Evolutionary conservation across 2,888 invertebrate genomes (phyloP).

Genomic region (Endotricha flammealis): DNA sequence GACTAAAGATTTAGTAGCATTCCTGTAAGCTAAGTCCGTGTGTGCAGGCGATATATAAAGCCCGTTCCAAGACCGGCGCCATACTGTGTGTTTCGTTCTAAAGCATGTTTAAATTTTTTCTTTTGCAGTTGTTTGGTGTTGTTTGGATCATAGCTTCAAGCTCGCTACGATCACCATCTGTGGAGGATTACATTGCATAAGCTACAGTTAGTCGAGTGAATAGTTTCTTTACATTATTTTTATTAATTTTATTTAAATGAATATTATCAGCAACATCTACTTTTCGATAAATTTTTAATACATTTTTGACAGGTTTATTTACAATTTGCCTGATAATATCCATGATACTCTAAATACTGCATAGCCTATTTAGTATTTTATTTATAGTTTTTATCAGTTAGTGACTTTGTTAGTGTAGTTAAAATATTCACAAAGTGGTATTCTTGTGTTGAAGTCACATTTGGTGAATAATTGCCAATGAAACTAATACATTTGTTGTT

Average conservation of each 20-base stretch:
- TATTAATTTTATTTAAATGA: conserved; percentile 4
- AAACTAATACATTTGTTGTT: conserved; percentile 10
- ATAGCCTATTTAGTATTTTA: conserved; percentile 1
- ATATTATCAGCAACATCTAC: conserved; percentile 16
- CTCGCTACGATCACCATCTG: conserved; percentile 80
- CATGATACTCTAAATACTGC: conserved; percentile 25
- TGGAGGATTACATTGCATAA: conserved; percentile 76
- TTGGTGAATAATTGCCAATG: conserved; percentile 33
- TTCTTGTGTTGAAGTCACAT: conserved; percentile 12
- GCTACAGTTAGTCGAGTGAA: conserved; percentile 61
- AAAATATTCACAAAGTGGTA: conserved; percentile 7
- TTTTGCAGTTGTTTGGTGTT: conserved; percentile 79
- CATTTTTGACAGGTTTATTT: conserved; percentile 10
- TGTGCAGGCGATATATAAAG: conserved; percentile 73
- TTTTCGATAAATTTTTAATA: too few relatives aligned
- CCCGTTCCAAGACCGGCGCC: conserved; percentile 63
- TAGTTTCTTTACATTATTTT: conserved; percentile 29
- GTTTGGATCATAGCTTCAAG: conserved; percentile 79
- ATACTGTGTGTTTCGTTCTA: conserved; percentile 62
- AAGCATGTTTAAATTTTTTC: conserved; percentile 79
- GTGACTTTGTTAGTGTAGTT: conserved; percentile 8
- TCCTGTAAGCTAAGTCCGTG: conserved; percentile 72
- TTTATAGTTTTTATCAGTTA: conserved; percentile 6
- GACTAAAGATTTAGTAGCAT: conserved; percentile 56
- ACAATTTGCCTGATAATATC: conserved; percentile 27